These are phyloP conservation scores for Drosophila lacicola DNA, from an alignment of 2,888 invertebrate species.

Conservation along the genomic window DNA sequence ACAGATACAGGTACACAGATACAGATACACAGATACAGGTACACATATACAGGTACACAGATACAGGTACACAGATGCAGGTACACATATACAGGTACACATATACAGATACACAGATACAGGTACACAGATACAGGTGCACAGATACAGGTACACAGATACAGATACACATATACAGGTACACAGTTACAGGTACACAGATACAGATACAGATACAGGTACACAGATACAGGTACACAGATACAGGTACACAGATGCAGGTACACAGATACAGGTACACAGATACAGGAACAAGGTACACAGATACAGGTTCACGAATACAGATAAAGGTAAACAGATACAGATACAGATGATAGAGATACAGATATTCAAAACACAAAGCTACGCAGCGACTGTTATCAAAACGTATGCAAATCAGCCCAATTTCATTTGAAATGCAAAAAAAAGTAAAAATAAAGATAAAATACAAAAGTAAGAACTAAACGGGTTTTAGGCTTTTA, in stretches of 20 bases:
- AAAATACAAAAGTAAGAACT: conserved; percentile 21
- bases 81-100: conserved; percentile 1
- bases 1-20: no score
- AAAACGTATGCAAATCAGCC: conserved; percentile 74
- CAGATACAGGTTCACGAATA: conserved; percentile 11
- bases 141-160: conserved; percentile 9
- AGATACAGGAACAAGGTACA: conserved; percentile 1
- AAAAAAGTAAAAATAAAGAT: conserved; percentile 48
- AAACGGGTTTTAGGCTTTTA: conserved; percentile 62
- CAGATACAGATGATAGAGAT: conserved; percentile 8
- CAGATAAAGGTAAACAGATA: neutral
- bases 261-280: neutral
- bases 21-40: no score
- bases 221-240: no score
- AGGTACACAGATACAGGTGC: conserved; percentile 4
- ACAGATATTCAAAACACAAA: conserved; percentile 26
- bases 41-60: conserved; percentile 10
- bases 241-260: conserved; percentile 3
- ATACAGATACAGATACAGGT: conserved; percentile 8
- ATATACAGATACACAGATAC: conserved; percentile 2
- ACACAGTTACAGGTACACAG: conserved; percentile 1
- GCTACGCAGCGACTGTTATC: conserved; percentile 60
- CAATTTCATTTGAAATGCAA: conserved; percentile 50
- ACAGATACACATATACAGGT: conserved; percentile 9
- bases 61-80: conserved; percentile 9